Evolutionary conservation across 2,888 invertebrate genomes (phyloP).

Genomic region (Torymus texanus): DNA sequence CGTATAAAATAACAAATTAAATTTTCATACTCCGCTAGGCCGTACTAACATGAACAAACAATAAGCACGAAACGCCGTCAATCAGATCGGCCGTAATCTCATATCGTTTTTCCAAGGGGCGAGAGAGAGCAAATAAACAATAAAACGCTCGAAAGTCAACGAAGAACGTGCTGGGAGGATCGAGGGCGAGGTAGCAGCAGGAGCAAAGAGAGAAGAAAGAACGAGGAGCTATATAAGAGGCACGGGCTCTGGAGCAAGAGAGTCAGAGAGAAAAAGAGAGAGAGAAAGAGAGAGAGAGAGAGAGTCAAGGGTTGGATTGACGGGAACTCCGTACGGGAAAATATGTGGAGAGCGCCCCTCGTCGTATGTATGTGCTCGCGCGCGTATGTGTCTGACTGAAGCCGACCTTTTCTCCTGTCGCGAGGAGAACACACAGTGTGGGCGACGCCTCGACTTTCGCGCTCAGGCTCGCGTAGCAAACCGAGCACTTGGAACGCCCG

Average conservation of each 20-base stretch:
- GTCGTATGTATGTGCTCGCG: background rate
- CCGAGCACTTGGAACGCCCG: constrained; percentile 62
- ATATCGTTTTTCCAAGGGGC: constrained; percentile 6
- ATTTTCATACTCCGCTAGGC: no score
- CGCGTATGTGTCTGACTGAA: constrained; percentile 25
- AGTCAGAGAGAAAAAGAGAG: background rate
- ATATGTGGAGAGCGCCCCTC: constrained; percentile 24
- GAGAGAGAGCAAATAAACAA: constrained; percentile 22
- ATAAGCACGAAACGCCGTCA: constrained; percentile 4
- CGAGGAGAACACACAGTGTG: background rate
- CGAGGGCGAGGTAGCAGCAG: background rate
- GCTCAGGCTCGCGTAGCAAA: constrained; percentile 21
- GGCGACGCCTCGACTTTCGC: no score
- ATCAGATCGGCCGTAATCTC: constrained; percentile 14
- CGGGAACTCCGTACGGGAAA: constrained; percentile 28
- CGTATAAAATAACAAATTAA: no score
- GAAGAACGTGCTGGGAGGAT: background rate
- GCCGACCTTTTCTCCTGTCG: constrained; percentile 33
- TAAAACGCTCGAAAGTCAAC: constrained; percentile 21
- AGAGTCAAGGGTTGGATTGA: constrained; percentile 33
- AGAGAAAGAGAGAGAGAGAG: background rate
- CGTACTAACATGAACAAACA: no score
- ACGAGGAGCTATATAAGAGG: background rate
- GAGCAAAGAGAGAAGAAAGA: background rate
- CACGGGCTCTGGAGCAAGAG: no score